A percentile compares a stretch with the other conserved stretches of the same genome.
Conservation (phyloP, 2,113 vertebrate genomes). For the Upupa epops region DNA sequence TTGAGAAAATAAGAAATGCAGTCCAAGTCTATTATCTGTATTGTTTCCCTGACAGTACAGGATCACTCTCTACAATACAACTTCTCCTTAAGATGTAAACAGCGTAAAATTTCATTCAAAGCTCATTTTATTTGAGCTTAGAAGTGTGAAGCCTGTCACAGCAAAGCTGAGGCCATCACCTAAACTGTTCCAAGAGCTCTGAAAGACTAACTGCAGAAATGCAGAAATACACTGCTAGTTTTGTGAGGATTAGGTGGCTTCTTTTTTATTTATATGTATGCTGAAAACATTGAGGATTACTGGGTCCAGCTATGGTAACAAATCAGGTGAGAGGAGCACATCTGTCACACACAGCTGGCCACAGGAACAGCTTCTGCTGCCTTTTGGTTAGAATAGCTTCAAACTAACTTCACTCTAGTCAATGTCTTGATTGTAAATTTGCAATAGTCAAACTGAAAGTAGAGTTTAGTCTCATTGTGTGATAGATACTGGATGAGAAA, state of each 20-base stretch:
- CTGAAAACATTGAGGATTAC: neutral
- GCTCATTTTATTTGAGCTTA: neutral
- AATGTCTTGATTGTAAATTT: neutral
- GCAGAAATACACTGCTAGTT: neutral
- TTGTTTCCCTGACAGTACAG: neutral
- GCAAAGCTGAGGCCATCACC: neutral
- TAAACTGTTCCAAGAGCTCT: neutral
- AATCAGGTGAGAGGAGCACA: neutral
- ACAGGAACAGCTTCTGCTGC: too few species aligned
- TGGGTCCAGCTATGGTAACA: neutral
- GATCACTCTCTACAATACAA: neutral
- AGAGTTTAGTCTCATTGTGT: neutral
- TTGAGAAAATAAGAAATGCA: neutral
- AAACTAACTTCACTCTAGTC: neutral
- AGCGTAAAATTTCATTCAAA: neutral
- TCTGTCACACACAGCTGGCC: neutral
- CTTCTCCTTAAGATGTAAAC: neutral
- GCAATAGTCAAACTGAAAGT: neutral
- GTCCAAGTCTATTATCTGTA: neutral
- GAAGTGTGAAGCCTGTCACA: neutral
- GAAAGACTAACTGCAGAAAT: neutral
- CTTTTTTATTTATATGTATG: neutral
- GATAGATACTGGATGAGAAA: neutral
- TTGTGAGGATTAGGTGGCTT: neutral
- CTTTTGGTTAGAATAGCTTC: neutral